phyloP scores from a whole-genome alignment of 2,113 vertebrate genomes.

The Rhineura floridana region DNA sequence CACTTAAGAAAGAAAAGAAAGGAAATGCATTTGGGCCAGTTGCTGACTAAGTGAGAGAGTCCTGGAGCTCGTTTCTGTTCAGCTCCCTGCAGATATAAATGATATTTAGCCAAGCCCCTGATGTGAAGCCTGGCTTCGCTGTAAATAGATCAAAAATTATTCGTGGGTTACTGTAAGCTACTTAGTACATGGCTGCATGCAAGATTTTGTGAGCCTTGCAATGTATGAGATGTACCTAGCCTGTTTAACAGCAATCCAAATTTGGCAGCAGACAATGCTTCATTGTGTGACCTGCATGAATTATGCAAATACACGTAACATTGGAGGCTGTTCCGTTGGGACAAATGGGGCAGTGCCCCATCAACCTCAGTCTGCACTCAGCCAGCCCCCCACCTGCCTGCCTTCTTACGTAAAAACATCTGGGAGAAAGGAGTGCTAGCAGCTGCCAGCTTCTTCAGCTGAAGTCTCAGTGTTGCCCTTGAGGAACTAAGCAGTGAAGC shows the following conservation, averaged over 20 bases:
- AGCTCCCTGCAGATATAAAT: slow-evolving; percentile 49
- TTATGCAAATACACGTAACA: too few species aligned
- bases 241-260: background rate
- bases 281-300: background rate
- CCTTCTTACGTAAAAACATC: too few species aligned
- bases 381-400: too few species aligned
- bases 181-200: background rate
- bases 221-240: background rate
- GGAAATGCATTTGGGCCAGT: slow-evolving; percentile 62
- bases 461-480: too few species aligned
- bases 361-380: too few species aligned
- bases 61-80: slow-evolving; percentile 55
- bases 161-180: background rate
- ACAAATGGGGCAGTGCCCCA: too few species aligned
- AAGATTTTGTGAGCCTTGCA: background rate
- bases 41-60: slow-evolving; percentile 63
- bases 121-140: background rate
- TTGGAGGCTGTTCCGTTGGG: too few species aligned
- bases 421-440: too few species aligned
- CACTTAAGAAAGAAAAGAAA: slow-evolving; percentile 42
- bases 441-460: too few species aligned
- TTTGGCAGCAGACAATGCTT: background rate
- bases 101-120: slow-evolving; percentile 40
- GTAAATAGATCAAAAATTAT: slow-evolving; percentile 18
- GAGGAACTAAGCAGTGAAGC: too few species aligned